Evolutionary conservation across 2,113 vertebrate genomes (phyloP), one percentile per base, ranked within the genome.

Genomic region (Actenoides lindsayi): DNA sequence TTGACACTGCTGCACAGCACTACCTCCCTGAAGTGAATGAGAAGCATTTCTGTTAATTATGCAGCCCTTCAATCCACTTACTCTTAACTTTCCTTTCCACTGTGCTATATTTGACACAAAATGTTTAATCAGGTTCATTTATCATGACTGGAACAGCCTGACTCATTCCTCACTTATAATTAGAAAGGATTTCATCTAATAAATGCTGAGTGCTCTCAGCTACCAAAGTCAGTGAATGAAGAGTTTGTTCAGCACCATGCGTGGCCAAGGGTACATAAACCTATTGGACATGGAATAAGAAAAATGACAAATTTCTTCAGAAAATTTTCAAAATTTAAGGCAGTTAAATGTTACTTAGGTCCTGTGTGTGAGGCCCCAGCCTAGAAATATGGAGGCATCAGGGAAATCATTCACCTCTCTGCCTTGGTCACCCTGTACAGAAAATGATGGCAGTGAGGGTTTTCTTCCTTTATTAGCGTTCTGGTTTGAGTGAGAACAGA

Each of bases 61-160:
- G 63, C 89, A 86, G 95, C 85, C 23, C 51, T 94, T 92, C 83
- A 88, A 94, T 96, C 48, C 84, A 91, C 44, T 93, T 89, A 91
- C 93, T 89, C 63, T 94, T 86, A 74, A 80, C 62, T 90, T 95
- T 90, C 77, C 80, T 79, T 80, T 81, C 64, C 87, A 92, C 57
- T 80, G 89, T 46, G 88, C 94, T 97, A 95, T 89, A 92, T 96
- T 94, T 96, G 86, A 97, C 82, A 93, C 56, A 81, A 95, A 94
- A 95, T 75, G 81, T 94, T 97, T 96, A 94, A 97, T 96, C 90
- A 91, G 77, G 64, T 96, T 96, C 93, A 92, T 95, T 96, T 95
- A 92, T 96, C 90, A 83, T 93, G 85, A 92, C 92, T 96, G 86
- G 88, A 90, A 92, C 83, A 96, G 89, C 74, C 95, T 96, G 95